A percentile compares a stretch with the other conserved stretches of the same genome.
Conservation (phyloP, 2,888 invertebrate species). For the Coenonympha arcania region DNA sequence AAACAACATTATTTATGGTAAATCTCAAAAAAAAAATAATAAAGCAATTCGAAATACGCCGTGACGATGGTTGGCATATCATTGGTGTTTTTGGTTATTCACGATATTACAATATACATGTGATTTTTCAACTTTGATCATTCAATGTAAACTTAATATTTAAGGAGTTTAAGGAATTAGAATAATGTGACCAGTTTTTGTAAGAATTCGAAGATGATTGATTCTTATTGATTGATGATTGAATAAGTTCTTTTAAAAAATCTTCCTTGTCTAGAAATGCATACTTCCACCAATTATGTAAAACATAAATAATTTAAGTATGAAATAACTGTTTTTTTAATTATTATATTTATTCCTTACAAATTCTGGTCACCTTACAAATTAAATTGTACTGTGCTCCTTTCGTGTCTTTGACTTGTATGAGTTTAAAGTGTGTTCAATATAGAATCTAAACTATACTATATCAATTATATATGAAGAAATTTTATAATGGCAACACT, state of each 20-base stretch:
- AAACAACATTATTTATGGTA: constrained; percentile 25
- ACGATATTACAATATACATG: constrained; percentile 15
- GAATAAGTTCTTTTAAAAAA: too few species aligned
- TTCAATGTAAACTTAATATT: constrained; percentile 19
- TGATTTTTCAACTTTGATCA: too few species aligned
- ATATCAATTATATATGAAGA: constrained; percentile 16
- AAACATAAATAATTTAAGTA: too few species aligned
- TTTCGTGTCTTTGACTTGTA: constrained; percentile 24
- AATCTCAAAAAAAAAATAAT: constrained; percentile 25
- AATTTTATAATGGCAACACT: constrained; percentile 24
- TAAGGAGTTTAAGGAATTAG: background rate
- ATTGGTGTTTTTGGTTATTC: constrained; percentile 23
- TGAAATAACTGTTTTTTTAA: too few species aligned
- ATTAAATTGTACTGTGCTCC: background rate
- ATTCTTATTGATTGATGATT: too few species aligned
- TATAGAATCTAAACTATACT: constrained; percentile 11
- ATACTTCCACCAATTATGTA: too few species aligned
- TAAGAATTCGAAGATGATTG: too few species aligned
- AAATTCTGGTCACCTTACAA: background rate
- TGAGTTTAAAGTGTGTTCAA: constrained; percentile 25
- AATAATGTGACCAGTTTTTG: background rate
- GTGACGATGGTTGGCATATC: constrained; percentile 29
- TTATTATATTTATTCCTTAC: background rate
- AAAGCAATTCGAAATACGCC: constrained; percentile 6
- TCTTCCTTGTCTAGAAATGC: too few species aligned